Evolutionary conservation across 1,140 invertebrate genomes (phyloP).

Genomic region (Bathynomus jamesi): DNA sequence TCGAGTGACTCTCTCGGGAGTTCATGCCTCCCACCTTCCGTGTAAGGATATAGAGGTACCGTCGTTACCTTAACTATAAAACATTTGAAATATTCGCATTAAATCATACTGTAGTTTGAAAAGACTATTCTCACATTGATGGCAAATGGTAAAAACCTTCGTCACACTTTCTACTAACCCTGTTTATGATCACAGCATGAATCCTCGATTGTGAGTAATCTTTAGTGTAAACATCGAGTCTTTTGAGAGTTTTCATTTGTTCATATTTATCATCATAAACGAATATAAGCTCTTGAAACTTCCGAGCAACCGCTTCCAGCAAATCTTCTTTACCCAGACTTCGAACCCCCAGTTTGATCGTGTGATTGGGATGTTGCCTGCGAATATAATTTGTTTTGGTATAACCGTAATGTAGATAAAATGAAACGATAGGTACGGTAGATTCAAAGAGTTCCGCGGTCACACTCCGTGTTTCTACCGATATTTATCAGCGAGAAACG

Average conservation of each 20-base stretch:
- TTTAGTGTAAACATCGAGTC: neutral
- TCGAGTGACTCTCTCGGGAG: neutral
- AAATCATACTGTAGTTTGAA: neutral
- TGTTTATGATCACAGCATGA: neutral
- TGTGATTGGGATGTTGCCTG: neutral
- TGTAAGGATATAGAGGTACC: neutral
- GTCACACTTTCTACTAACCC: slow-evolving; percentile 7
- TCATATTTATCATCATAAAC: neutral
- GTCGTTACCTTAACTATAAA: neutral
- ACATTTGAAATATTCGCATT: neutral
- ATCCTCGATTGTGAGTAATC: neutral
- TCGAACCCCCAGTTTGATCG: slow-evolving; percentile 3
- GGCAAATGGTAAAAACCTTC: neutral
- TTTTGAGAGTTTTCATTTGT: neutral
- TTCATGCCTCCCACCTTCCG: neutral
- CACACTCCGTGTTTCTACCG: too few species aligned
- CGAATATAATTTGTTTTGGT: too few species aligned
- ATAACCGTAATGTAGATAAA: too few species aligned
- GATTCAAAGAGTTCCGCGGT: too few species aligned
- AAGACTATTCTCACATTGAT: neutral
- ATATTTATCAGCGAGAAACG: too few species aligned
- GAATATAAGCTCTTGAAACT: neutral
- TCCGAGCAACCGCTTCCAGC: neutral
- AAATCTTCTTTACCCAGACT: slow-evolving; percentile 9
- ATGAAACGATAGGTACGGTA: too few species aligned